Evolutionary conservation across 2,113 vertebrate species (phyloP), one percentile per base, ranked within the genome.

Genomic region (Oncorhynchus gorbuscha): DNA sequence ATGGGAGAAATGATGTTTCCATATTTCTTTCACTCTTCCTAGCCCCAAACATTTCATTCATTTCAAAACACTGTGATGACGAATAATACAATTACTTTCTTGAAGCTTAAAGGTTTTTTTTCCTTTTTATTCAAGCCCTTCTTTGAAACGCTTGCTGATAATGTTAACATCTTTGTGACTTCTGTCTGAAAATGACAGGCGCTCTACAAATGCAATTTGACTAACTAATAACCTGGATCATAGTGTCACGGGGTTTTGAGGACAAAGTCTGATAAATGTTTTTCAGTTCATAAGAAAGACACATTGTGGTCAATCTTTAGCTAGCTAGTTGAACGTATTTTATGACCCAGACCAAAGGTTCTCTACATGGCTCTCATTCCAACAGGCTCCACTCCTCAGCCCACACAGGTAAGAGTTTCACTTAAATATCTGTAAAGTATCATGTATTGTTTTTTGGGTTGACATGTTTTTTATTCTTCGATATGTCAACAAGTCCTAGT

Each of bases 381-480:
- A 26, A 24, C 11, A 5, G 18, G 11, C 22, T 70, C 11, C 39
- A 4, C 45, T 26, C 45, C 3, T 48, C 5, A 24, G 22, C n/a
- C 69, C 14, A 55, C 39, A n/a, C 35, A 48, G 69, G 69, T 70
- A 70, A 70, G 69, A 70, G 49, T 11, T n/a, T 45, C 11, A 51
- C 13, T 48, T 24, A 69, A 35, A 16, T 3, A 67, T 12, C 65
- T 67, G 26, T 2, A 66, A 67, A 30, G 13, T 26, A 18, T 7
- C 5, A 4, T 26, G 4, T 6, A 18, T 22, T 16, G 20, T n/a
- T 32, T 5, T 67, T 32, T 1, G 11, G 65, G 8, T 67, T 30
- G n/a, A 64, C n/a, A 64, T 65, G 24, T 65, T 22, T 26, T 22
- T 4, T 4, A 58, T 18, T 22, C 9, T 26, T 3, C 1, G 3